Evolutionary conservation across 2,797 vertebrate species (phyloP).

Genomic region (Eulemur mongoz): DNA sequence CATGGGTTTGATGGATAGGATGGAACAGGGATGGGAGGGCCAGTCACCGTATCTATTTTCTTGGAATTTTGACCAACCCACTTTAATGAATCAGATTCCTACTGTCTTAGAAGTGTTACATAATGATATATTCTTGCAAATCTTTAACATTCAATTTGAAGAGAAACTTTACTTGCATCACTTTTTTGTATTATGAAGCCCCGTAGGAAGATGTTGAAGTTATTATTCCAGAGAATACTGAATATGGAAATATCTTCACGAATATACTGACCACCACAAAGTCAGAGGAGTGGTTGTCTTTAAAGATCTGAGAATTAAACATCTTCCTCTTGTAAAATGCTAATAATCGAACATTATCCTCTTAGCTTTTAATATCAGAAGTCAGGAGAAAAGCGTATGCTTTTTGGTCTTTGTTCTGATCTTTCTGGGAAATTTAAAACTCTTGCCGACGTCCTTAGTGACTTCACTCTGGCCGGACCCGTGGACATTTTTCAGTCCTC

Average conservation of each 20-base stretch:
- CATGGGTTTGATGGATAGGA: neutral
- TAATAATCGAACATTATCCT: neutral
- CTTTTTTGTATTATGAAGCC: slow-evolving; percentile 6
- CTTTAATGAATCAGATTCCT: neutral
- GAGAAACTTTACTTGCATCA: neutral
- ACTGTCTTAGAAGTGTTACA: neutral
- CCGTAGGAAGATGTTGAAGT: neutral
- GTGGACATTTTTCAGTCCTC: neutral
- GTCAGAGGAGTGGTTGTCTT: neutral
- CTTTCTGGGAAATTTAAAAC: neutral
- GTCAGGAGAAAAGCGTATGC: neutral
- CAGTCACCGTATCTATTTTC: neutral
- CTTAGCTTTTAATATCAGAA: neutral
- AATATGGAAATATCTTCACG: neutral
- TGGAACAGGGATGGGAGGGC: neutral
- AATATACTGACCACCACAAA: neutral
- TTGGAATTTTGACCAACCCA: neutral
- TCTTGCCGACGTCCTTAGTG: neutral
- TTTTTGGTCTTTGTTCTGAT: neutral
- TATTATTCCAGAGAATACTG: slow-evolving; percentile 19
- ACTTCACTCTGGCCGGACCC: neutral
- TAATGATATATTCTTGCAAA: neutral
- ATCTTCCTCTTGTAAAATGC: neutral
- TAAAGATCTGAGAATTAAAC: neutral
- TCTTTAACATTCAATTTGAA: slow-evolving; percentile 47